Base-by-base conservation (phyloP, 2,888 invertebrate genomes). In the Rhimphoctona megacephalus region DNA sequence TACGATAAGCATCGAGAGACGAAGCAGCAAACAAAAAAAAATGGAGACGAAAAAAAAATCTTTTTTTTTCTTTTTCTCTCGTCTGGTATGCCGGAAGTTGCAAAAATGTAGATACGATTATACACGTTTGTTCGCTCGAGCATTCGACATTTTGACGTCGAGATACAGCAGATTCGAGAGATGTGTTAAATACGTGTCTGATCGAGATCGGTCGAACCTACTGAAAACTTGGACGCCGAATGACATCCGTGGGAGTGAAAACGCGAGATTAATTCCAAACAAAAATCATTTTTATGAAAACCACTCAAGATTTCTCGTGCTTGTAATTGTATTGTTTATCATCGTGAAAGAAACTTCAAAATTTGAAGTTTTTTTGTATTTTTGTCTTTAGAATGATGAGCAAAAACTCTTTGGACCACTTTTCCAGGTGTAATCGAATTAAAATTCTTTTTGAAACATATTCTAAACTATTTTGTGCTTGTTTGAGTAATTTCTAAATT, bases 1-100 rank as follows among this genome's bases (percentile, higher is more conserved):
- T 52, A 70, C 66, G 81, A 85, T 85, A 85, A 85, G 66, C 33
- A 85, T 85, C 85, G 67, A 61, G 64, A 54, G 30, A 52, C n/a
- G n/a, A 11, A 66, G 36, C 8, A 52, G 25, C 52, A 30, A 46
- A 43, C 22, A 43, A 39, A 46, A 81, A 57, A 36, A 39, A 77
- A 82, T 36, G 39, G 61, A 43, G 57, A 61, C 49, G 2, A 80
- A 22, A 49, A 61, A 64, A 70, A 72, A 14, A 72, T 9, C 30
- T 30, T 49, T 33, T 14, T 17, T n/a, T 19, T 39, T 61, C 25
- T 22, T 43, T 81, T 54, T 74, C 33, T 57, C 52, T 36, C 33
- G 78, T 81, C 76, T 46, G 54, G 46, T 67, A 78, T 86, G 83
- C 83, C 85, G 85, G 85, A 86, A 86, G 80, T 81, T 36, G 33